Conservation (phyloP, 2,888 invertebrate species). For the Drosophila demipolita region DNA sequence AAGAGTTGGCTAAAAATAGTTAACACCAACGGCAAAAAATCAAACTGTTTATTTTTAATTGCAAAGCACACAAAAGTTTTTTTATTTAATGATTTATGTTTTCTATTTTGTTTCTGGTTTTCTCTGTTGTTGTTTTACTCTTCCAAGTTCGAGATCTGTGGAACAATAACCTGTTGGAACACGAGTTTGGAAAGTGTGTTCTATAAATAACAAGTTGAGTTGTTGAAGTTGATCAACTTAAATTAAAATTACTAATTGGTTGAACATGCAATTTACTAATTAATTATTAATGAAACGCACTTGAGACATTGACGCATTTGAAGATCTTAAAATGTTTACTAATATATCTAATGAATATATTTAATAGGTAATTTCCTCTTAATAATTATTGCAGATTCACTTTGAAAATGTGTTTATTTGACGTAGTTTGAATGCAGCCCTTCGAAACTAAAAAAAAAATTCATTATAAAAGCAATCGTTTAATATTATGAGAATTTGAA, state of each 20-base stretch:
- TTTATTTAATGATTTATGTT: slow-evolving; percentile 34
- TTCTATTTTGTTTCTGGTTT: not conserved
- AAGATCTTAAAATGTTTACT: not conserved
- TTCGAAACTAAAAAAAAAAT: too few species aligned
- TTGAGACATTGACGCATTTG: too few species aligned
- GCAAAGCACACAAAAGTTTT: slow-evolving; percentile 3
- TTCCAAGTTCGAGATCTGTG: slow-evolving; percentile 17
- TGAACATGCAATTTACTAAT: slow-evolving; percentile 26
- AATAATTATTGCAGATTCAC: not conserved
- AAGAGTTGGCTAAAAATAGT: slow-evolving; percentile 53
- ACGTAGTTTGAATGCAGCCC: too few species aligned
- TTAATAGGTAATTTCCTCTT: not conserved
- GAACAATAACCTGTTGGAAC: slow-evolving; percentile 32
- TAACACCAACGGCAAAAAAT: slow-evolving; percentile 14
- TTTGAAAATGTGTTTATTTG: too few species aligned
- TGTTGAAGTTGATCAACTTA: slow-evolving; percentile 14
- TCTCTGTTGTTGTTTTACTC: slow-evolving; percentile 10
- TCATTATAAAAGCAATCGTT: too few species aligned
- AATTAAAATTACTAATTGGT: slow-evolving; percentile 52
- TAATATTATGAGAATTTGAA: not conserved
- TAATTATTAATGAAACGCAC: not conserved
- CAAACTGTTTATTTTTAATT: slow-evolving; percentile 49
- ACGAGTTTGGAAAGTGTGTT: slow-evolving; percentile 23
- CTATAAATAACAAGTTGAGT: slow-evolving; percentile 23
- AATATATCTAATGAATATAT: not conserved